Base-by-base conservation (phyloP, 2,797 vertebrate genomes). In the Anolis apletophallus region DNA sequence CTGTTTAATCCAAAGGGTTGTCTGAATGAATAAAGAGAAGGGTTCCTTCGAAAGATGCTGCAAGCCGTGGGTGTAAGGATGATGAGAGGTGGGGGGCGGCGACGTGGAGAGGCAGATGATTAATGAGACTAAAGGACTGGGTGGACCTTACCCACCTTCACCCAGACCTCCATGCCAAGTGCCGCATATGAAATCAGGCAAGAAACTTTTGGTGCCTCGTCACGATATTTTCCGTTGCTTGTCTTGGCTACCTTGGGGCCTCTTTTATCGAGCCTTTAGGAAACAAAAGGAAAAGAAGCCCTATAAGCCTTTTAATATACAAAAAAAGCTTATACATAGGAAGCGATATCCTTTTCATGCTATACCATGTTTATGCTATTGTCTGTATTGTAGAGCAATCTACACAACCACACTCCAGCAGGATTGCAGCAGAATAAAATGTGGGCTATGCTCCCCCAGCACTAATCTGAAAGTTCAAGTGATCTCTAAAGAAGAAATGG, bases 1-100 rank as follows among this genome's bases (percentile, higher is more conserved):
- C 98, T 98, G 97, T 97, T 98, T 99, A 99, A 99, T 99, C 98
- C 98, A 96, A 98, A 98, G 98, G 98, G 98, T 98, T 99, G 98
- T 98, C 98, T 98, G 97, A 97, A 97, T 97, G 97, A 97, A 97
- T 97, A 97, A 97, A 96, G 97, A 97, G 96, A 96, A 97, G 97
- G 97, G 97, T 97, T 98, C 97, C 96, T 96, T 96, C 75, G 19
- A 46, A 83, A 57, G 75, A 84, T 3, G 75, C 86, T 67, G 68
- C 55, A 36, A 79, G 86, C 67, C 2, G 81, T 61, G 67, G 86
- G 81, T 80, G 77, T 23, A 32, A 36, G 29, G 98, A 98, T 97
- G 97, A 97, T 97, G 97, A 91, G 21, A 95, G 96, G 95, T 94
- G 91, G 93, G 95, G 5, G 73, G 57, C 26, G 10, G 83, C 3